phyloP scores from a whole-genome alignment of 1,140 invertebrate species.

The Camponotus pennsylvanicus region DNA sequence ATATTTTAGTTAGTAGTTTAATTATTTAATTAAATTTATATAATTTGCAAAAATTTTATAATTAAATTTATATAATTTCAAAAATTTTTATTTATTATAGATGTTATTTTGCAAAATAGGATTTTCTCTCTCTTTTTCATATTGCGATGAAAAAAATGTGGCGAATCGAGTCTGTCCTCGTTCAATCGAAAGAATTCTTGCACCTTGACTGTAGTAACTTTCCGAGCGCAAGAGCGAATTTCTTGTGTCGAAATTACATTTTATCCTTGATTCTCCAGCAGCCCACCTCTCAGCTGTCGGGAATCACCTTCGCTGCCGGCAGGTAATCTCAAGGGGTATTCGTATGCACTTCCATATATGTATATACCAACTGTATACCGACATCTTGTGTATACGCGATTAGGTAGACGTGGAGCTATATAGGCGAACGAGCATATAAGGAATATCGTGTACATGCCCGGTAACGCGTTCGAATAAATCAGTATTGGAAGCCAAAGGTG shows the following conservation, averaged over 20 bases:
- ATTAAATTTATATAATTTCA: not conserved
- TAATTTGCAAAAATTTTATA: not conserved
- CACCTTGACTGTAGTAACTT: slow-evolving; percentile 5
- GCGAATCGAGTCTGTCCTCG: not conserved
- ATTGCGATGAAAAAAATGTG: not conserved
- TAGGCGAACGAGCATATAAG: not conserved
- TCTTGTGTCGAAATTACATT: slow-evolving; percentile 73
- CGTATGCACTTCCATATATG: slow-evolving; percentile 46
- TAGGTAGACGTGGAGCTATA: slow-evolving; percentile 22
- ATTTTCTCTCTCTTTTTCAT: not conserved
- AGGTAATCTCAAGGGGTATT: slow-evolving; percentile 73
- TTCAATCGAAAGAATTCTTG: slow-evolving; percentile 21
- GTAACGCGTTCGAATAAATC: slow-evolving; percentile 39
- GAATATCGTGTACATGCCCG: slow-evolving; percentile 49
- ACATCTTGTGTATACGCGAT: slow-evolving; percentile 27
- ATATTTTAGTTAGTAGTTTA: not conserved
- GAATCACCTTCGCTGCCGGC: slow-evolving; percentile 62
- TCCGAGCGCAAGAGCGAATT: slow-evolving; percentile 59
- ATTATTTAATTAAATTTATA: slow-evolving; percentile 19
- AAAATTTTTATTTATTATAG: not conserved
- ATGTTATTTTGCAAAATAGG: not conserved
- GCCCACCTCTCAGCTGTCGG: slow-evolving; percentile 61
- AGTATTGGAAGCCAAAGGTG: slow-evolving; percentile 34
- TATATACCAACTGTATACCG: slow-evolving; percentile 15
- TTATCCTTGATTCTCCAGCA: slow-evolving; percentile 70